Evolutionary conservation across 2,888 invertebrate species (phyloP), one percentile per base, ranked within the genome.

Genomic region (Cheilosia vulpina): DNA sequence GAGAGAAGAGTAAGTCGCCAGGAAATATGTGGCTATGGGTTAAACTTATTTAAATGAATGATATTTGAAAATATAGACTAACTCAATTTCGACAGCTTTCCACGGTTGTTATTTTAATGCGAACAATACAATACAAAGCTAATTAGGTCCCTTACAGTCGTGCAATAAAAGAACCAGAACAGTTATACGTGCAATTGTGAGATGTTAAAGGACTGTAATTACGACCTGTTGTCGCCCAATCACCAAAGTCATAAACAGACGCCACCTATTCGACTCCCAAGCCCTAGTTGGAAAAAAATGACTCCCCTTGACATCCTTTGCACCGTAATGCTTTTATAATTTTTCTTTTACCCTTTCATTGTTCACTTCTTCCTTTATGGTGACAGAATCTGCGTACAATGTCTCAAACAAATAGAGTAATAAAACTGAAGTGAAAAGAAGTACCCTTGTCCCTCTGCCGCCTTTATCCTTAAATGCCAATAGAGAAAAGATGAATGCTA

Each of bases 301-400:
- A 27, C 9, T 27, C 41, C 7, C 9, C 47, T 19, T 50, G 17
- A 17, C 41, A 53, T 41, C 57, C 21, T 57, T 55, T 21, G 15
- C n/a, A 45, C 17, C 24, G 24, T 52, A 72, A 60, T 62, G 62
- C 31, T 63, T 75, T 76, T 75, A 75, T 69, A 65, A 73, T 71
- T 71, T 65, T 19, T 71, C 43, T 45, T 76, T 43, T 11, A 63
- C 62, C 52, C 65, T 71, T 76, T 66, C 21, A 52, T 65, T 50
- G 60, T 73, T 53, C 17, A 11, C 50, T 17, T 43, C 11, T 11
- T 24, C 13, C 9, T 24, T 17, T 17, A 45, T 41, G 38, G 66
- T 77, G 77, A 82, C 68, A 66, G 50, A 77, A 82, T 82, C 66
- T 57, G 41, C 71, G 66, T 55, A 77, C 55, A 65, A 60, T 43